A percentile compares a stretch with the other conserved stretches of the same genome.
These are phyloP conservation scores for Pristionchus japonicus DNA, from an alignment of 2,888 invertebrate species.

Conservation along the genomic window DNA sequence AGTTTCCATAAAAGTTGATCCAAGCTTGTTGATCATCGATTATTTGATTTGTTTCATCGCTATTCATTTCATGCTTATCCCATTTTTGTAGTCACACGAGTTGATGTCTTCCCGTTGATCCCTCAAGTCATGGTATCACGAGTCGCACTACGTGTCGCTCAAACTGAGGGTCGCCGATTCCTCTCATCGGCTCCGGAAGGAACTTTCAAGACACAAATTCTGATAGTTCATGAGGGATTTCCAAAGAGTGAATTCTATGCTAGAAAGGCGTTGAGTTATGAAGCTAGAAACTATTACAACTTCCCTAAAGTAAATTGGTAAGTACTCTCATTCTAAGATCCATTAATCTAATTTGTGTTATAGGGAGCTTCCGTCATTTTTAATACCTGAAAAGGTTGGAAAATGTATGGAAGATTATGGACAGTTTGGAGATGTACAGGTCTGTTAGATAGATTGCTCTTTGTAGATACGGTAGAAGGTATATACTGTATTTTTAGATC, in stretches of 20 bases:
- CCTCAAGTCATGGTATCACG: background rate
- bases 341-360: background rate
- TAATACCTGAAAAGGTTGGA: slow-evolving; percentile 34
- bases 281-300: slow-evolving; percentile 39
- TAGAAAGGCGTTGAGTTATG: slow-evolving; percentile 17
- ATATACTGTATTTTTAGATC: background rate
- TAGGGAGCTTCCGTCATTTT: slow-evolving; percentile 35
- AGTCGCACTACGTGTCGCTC: background rate
- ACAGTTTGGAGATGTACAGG: slow-evolving; percentile 42
- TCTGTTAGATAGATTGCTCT: no score
- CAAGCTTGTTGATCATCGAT: no score
- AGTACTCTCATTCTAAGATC: no score
- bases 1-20: no score
- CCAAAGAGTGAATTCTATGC: slow-evolving; percentile 46
- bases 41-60: no score
- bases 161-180: background rate
- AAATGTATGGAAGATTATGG: slow-evolving; percentile 47
- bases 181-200: background rate
- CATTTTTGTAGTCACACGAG: no score
- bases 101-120: no score
- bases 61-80: no score
- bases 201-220: slow-evolving; percentile 30
- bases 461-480: background rate
- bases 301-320: slow-evolving; percentile 23
- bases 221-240: slow-evolving; percentile 42